Evolutionary conservation across 2,888 invertebrate genomes (phyloP).

Genomic region (Cetonia aurata): DNA sequence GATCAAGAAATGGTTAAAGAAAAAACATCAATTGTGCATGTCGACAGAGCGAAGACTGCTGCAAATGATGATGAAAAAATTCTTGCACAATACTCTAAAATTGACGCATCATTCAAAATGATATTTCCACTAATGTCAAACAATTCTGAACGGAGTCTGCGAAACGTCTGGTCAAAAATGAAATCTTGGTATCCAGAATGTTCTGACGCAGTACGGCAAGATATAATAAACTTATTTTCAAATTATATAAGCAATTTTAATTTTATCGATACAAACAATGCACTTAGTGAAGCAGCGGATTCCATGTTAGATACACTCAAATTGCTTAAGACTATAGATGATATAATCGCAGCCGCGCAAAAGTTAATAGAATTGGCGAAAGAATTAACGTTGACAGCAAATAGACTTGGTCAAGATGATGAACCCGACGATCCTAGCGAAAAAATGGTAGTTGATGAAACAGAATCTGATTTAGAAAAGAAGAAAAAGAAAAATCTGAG

Average conservation of each 20-base stretch:
- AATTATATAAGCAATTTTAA: slow-evolving; percentile 26
- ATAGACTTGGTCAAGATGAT: slow-evolving; percentile 41
- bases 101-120: slow-evolving; percentile 41
- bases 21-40: not conserved
- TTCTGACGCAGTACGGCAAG: slow-evolving; percentile 34
- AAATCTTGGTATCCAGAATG: slow-evolving; percentile 43
- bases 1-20: not conserved
- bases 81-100: slow-evolving; percentile 27
- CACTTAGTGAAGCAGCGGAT: slow-evolving; percentile 23
- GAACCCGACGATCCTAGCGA: slow-evolving; percentile 48
- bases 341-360: slow-evolving; percentile 40
- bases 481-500: slow-evolving; percentile 60
- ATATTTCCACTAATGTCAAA: slow-evolving; percentile 38
- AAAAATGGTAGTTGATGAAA: slow-evolving; percentile 39
- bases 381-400: slow-evolving; percentile 34
- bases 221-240: slow-evolving; percentile 24
- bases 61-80: slow-evolving; percentile 12
- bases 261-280: slow-evolving; percentile 7
- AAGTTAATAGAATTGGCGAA: slow-evolving; percentile 39
- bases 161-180: slow-evolving; percentile 40
- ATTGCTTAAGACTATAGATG: slow-evolving; percentile 4
- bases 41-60: slow-evolving; percentile 12
- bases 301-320: slow-evolving; percentile 17
- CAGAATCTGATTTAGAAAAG: slow-evolving; percentile 51
- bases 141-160: slow-evolving; percentile 44